Percentiles rank a stretch among this genome's conserved stretches.
Evolutionary conservation across 2,113 vertebrate species (phyloP).

Genomic region (Marmota monax): DNA sequence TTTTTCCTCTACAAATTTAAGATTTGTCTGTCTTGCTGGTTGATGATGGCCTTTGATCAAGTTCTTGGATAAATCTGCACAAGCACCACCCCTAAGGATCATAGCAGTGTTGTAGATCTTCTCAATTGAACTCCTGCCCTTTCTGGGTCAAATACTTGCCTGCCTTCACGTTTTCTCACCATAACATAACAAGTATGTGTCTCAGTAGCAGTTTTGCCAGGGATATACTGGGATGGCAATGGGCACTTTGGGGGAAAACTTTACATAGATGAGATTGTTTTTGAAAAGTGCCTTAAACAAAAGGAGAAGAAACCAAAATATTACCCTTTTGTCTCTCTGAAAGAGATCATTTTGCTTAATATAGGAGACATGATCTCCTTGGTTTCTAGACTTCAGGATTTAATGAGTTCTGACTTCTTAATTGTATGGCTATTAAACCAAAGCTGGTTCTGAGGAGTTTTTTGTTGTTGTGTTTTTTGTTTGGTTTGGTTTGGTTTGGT

Average conservation of each 20-base stretch:
- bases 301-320: not conserved
- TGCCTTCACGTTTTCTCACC: not conserved
- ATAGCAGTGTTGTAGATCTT: not conserved
- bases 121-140: not conserved
- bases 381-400: not conserved
- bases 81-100: not conserved
- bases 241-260: not conserved
- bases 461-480: too few species aligned
- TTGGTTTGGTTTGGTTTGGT: too few species aligned
- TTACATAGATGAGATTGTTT: not conserved
- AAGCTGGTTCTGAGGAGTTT: not conserved
- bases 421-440: not conserved
- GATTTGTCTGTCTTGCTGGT: not conserved
- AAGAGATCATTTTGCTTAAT: not conserved
- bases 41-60: not conserved
- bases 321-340: too few species aligned
- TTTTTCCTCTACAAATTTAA: not conserved
- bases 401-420: not conserved
- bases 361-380: not conserved
- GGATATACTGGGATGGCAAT: not conserved
- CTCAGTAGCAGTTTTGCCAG: not conserved
- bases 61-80: not conserved
- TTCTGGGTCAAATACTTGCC: not conserved
- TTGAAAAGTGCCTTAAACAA: not conserved
- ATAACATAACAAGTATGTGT: not conserved